These are phyloP conservation scores for Salvelinus namaycush DNA, from an alignment of 2,113 vertebrate genomes.

Conservation along the genomic window DNA sequence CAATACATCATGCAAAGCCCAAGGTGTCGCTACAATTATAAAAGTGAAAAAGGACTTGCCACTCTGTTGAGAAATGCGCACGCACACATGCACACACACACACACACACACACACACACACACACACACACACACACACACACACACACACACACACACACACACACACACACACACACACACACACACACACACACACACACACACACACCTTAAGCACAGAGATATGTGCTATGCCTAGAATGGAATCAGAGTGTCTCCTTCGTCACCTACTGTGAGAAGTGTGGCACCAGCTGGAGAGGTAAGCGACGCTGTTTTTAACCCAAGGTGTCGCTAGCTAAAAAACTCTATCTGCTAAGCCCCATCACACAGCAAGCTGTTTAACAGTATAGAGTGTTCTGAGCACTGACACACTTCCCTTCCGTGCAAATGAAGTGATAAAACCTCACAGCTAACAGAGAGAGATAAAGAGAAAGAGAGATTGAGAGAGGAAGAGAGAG, in stretches of 20 bases:
- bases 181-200: neutral
- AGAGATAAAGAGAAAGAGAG: neutral
- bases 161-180: too few relatives aligned
- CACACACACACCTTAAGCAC: conserved; percentile 3
- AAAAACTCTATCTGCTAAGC: neutral
- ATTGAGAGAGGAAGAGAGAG: neutral
- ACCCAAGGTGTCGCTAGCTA: conserved; percentile 34
- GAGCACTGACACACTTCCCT: conserved; percentile 36
- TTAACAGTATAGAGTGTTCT: conserved; percentile 36
- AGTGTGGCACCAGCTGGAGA: conserved; percentile 31
- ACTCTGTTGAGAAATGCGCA: neutral
- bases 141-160: too few relatives aligned
- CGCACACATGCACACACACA: neutral
- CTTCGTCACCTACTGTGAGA: conserved; percentile 32
- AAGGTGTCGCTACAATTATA: neutral
- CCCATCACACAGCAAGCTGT: conserved; percentile 13
- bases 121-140: neutral
- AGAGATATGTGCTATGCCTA: neutral
- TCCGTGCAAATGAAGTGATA: conserved; percentile 54
- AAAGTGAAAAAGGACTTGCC: neutral
- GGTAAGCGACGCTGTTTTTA: conserved; percentile 39
- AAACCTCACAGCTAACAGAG: conserved; percentile 23
- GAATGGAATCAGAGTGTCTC: conserved; percentile 16
- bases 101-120: neutral
- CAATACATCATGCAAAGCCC: too few relatives aligned